Evolutionary conservation across 2,113 vertebrate genomes (phyloP), one percentile per base, ranked within the genome.

Genomic region (Monopterus albus): DNA sequence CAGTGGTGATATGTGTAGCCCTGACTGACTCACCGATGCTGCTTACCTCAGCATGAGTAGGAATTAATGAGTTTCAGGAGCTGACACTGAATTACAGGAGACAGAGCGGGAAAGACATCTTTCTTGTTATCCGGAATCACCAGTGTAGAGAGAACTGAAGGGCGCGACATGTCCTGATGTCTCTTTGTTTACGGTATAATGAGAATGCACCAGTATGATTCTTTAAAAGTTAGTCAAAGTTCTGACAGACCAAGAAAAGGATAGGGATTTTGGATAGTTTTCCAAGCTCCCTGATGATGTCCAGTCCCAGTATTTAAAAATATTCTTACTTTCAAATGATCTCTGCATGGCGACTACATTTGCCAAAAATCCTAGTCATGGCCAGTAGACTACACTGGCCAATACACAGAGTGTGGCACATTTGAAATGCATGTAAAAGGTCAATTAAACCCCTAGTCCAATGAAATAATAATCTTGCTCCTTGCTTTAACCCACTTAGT

Each of bases 11-110:
- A 45, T 70, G 42, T 64, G 1, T 26, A 51, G 59, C 52, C 67
- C 68, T 59, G 38, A 78, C 62, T 61, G 69, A 72, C 75, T 81
- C 29, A 21, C 55, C 13, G 65, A 79, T 36, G 73, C 56, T 80
- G 71, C 81, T 60, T 68, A 64, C 42, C 67, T 82, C 82, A 82
- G 78, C 83, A 65, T 36, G 49, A 82, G 55, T 40, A 61, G 26
- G 40, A 84, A 66, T 62, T 79, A 85, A 83, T 81, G 74, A 84
- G 78, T 60, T 67, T 82, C 49, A 31, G 58, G 65, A 66, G 64
- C 52, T 29, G 52, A 28, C 2, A 38, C 47, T 68, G 56, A 66
- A n/a, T n/a, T 46, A 51, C 46, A 49, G 55, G 58, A 84, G 68
- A 64, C 38, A 26, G 47, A 43, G 43, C 2, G 18, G 47, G 25